Percentiles rank a stretch among this genome's conserved stretches.
Conservation (phyloP, 2,888 invertebrate species). For the Fragum sueziense region DNA sequence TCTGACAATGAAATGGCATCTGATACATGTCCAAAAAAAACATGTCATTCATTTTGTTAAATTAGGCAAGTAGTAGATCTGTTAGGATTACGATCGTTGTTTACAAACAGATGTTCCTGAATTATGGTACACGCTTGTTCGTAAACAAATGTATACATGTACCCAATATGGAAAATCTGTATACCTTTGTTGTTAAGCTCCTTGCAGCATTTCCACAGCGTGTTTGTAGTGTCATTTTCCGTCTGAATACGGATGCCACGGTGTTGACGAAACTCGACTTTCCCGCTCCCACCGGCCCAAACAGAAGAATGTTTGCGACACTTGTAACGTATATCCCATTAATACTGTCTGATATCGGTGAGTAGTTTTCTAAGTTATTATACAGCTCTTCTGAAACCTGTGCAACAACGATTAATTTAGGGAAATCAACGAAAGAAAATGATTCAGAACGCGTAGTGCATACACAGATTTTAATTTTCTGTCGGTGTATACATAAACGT, state of each 20-base stretch:
- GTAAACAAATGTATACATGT: too few species aligned
- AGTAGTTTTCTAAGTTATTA: not conserved
- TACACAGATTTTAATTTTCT: too few species aligned
- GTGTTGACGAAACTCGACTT: constrained; percentile 5
- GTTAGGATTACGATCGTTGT: too few species aligned
- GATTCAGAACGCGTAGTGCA: too few species aligned
- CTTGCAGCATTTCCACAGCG: not conserved
- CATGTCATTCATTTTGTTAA: too few species aligned
- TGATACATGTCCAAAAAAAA: not conserved
- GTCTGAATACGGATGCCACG: not conserved
- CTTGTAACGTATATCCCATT: not conserved
- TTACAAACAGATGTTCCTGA: too few species aligned
- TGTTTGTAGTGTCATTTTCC: not conserved
- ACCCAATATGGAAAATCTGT: too few species aligned
- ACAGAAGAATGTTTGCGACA: not conserved
- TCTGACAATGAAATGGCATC: not conserved
- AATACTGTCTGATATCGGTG: not conserved
- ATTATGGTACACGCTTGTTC: too few species aligned
- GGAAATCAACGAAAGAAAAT: too few species aligned
- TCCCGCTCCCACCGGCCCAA: not conserved
- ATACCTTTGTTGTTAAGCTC: constrained; percentile 6
- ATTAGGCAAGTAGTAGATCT: too few species aligned
- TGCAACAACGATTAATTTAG: too few species aligned
- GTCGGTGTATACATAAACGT: too few species aligned
- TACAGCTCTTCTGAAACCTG: not conserved